These are phyloP conservation scores for Gasteruption jaculator DNA, from an alignment of 2,888 invertebrate genomes.

Conservation along the genomic window DNA sequence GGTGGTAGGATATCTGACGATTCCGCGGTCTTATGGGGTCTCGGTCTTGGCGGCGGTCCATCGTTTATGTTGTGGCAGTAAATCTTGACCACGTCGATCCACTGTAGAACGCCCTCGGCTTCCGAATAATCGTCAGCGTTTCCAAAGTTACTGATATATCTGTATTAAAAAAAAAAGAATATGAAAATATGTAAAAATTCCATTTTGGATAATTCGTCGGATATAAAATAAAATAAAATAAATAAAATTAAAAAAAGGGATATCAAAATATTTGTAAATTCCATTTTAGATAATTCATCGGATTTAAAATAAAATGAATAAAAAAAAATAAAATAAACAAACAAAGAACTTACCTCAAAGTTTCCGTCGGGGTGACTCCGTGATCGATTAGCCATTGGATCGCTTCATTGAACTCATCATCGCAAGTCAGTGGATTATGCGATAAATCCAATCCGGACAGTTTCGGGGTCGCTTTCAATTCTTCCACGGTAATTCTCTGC, in stretches of 20 bases:
- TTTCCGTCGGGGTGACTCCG: slow-evolving; percentile 56
- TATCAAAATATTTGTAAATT: no score
- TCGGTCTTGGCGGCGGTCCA: slow-evolving; percentile 34
- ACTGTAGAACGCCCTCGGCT: slow-evolving; percentile 34
- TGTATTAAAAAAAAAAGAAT: no score
- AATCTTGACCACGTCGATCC: slow-evolving; percentile 45
- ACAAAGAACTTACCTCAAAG: slow-evolving; percentile 24
- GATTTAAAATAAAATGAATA: no score
- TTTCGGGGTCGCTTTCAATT: slow-evolving; percentile 59
- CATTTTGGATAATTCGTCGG: no score
- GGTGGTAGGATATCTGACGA: slow-evolving; percentile 2
- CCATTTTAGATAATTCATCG: no score
- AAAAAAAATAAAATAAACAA: no score
- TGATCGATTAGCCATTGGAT: slow-evolving; percentile 62
- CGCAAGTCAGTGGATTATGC: slow-evolving; percentile 67
- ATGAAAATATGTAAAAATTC: no score
- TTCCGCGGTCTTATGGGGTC: slow-evolving; percentile 22
- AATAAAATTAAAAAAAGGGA: no score
- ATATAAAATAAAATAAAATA: no score
- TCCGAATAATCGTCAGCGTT: slow-evolving; percentile 33
- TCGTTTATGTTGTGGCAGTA: slow-evolving; percentile 38
- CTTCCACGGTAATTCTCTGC: slow-evolving; percentile 55
- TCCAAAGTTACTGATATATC: slow-evolving; percentile 31
- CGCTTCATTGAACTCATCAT: slow-evolving; percentile 63
- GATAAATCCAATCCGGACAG: slow-evolving; percentile 61